Percentiles rank a stretch among this genome's conserved stretches.
These are phyloP conservation scores for Drosophila infuscata DNA, from an alignment of 2,888 invertebrate species.

Conservation along the genomic window DNA sequence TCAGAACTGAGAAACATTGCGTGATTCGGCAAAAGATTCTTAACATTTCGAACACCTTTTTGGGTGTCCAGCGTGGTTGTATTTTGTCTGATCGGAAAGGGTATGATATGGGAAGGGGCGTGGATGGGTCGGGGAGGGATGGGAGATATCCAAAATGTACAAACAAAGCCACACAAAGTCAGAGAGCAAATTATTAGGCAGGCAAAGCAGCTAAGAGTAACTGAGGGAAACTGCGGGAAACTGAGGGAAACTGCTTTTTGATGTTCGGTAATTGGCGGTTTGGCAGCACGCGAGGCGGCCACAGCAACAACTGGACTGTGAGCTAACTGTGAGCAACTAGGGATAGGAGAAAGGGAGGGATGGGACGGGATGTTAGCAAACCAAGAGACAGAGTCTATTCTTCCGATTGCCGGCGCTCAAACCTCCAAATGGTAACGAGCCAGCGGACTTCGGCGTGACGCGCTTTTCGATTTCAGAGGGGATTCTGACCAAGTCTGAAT, in stretches of 20 bases:
- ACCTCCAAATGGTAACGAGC: slow-evolving; percentile 73
- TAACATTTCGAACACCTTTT: slow-evolving; percentile 77
- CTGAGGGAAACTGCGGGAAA: not conserved
- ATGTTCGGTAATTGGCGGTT: slow-evolving; percentile 80
- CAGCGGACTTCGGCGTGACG: slow-evolving; percentile 74
- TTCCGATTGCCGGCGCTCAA: slow-evolving; percentile 70
- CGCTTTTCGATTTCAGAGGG: slow-evolving; percentile 62
- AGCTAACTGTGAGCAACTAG: slow-evolving; percentile 1
- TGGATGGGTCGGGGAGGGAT: slow-evolving; percentile 1
- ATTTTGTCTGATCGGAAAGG: slow-evolving; percentile 22
- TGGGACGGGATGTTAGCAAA: slow-evolving; percentile 8
- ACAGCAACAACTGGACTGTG: slow-evolving; percentile 36
- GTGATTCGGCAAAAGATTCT: slow-evolving; percentile 71
- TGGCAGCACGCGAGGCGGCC: slow-evolving; percentile 77
- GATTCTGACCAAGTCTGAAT: slow-evolving; percentile 5
- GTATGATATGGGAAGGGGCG: not conserved
- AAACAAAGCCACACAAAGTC: slow-evolving; percentile 74
- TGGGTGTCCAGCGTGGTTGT: slow-evolving; percentile 60
- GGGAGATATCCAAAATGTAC: slow-evolving; percentile 52
- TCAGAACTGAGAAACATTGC: slow-evolving; percentile 49
- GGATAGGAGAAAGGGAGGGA: slow-evolving; percentile 1
- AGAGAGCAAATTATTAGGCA: slow-evolving; percentile 72
- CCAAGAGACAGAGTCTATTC: slow-evolving; percentile 46
- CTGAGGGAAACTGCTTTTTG: slow-evolving; percentile 76
- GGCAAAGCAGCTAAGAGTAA: slow-evolving; percentile 38